These are phyloP conservation scores for Nowickia ferox DNA, from an alignment of 2,888 invertebrate genomes.

Conservation along the genomic window DNA sequence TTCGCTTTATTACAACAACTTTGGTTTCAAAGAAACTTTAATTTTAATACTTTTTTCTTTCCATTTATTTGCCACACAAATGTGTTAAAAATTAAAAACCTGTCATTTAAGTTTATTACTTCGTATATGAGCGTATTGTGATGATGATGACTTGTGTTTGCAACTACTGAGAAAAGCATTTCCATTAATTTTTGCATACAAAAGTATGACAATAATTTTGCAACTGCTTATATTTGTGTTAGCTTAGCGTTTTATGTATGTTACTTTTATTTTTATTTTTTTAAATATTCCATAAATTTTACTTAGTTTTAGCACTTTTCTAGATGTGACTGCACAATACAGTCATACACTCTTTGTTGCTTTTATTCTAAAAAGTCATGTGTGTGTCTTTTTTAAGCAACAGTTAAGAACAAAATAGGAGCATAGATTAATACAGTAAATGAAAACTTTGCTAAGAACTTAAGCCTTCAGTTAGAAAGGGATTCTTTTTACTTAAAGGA, in stretches of 20 bases:
- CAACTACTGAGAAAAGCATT: background rate
- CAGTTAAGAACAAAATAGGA: background rate
- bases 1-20: background rate
- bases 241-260: constrained; percentile 10
- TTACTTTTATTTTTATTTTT: background rate
- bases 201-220: constrained; percentile 14
- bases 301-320: background rate
- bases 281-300: background rate
- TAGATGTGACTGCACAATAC: constrained; percentile 11
- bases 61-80: constrained; percentile 1
- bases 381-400: background rate
- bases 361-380: background rate
- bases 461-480: background rate
- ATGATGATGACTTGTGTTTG: background rate
- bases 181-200: background rate
- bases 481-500: background rate
- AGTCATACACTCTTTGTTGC: background rate
- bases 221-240: constrained; percentile 10
- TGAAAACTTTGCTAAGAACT: background rate
- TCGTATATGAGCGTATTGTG: background rate
- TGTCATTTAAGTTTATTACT: background rate
- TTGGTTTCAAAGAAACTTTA: background rate
- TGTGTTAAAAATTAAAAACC: background rate
- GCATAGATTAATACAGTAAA: background rate
- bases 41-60: background rate